Conservation (phyloP, 1,140 invertebrate genomes). For the Rhopalosiphum padi region DNA sequence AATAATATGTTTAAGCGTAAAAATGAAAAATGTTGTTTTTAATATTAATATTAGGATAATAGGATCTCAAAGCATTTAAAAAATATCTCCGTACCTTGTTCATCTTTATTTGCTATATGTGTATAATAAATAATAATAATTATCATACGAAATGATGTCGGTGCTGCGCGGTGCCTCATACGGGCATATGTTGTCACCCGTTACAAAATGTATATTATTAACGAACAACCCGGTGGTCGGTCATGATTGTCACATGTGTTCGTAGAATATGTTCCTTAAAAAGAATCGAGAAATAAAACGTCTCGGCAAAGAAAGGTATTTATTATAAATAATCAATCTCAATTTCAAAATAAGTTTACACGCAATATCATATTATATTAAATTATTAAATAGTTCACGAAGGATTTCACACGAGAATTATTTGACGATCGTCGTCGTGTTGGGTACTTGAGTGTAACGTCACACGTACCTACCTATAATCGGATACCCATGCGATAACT, state of each 20-base stretch:
- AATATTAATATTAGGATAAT: background rate
- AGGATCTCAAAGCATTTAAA: background rate
- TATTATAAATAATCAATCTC: background rate
- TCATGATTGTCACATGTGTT: background rate
- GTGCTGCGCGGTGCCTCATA: conserved; percentile 20
- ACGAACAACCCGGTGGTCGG: background rate
- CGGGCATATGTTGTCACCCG: background rate
- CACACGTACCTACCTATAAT: background rate
- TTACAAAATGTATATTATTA: conserved; percentile 4
- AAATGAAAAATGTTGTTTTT: conserved; percentile 1
- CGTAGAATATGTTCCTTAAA: background rate
- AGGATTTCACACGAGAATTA: conserved; percentile 21
- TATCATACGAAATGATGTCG: background rate
- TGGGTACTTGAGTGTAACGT: background rate
- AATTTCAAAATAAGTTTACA: background rate
- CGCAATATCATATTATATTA: background rate
- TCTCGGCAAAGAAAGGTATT: background rate
- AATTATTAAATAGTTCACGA: background rate
- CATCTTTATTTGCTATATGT: background rate
- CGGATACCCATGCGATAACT: conserved; percentile 28
- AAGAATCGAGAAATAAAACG: background rate
- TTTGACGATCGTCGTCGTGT: background rate
- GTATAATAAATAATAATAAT: conserved; percentile 22
- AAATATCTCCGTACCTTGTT: background rate
- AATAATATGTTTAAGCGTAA: background rate